A percentile compares a stretch with the other conserved stretches of the same genome.
Conservation (phyloP, 2,797 vertebrate species). For the Furcifer pardalis region DNA sequence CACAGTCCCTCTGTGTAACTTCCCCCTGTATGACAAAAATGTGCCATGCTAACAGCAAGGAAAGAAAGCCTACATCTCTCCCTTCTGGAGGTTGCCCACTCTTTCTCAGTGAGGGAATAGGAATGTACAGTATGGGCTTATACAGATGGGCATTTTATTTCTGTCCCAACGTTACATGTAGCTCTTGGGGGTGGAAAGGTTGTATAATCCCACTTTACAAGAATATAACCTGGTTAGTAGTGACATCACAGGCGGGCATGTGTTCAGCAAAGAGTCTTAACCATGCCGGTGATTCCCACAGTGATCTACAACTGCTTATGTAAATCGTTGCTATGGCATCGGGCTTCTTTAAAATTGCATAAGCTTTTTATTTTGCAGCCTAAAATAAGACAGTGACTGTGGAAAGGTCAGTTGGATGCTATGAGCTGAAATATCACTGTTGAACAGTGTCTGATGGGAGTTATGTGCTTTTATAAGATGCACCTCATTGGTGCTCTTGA, state of each 20-base stretch:
- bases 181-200: not conserved
- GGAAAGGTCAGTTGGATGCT: not conserved
- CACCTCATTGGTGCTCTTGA: not conserved
- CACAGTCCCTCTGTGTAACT: too few species aligned
- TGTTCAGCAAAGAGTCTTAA: not conserved
- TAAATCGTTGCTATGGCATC: conserved; percentile 69
- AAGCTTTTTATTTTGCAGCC: conserved; percentile 29
- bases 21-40: too few species aligned
- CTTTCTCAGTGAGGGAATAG: too few species aligned
- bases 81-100: too few species aligned
- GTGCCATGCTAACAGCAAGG: too few species aligned
- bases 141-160: too few species aligned
- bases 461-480: not conserved
- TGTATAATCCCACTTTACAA: not conserved
- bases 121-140: too few species aligned
- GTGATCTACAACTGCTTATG: conserved; percentile 64
- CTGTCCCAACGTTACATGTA: too few species aligned
- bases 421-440: not conserved
- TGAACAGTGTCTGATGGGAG: not conserved
- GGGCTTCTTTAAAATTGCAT: conserved; percentile 50
- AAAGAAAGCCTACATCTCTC: too few species aligned
- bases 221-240: not conserved
- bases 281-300: not conserved
- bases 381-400: not conserved
- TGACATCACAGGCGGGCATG: not conserved